Percentiles rank a stretch among this genome's conserved stretches.
These are phyloP conservation scores for Phragmatobia fuliginosa DNA, from an alignment of 2,888 invertebrate species.

Conservation along the genomic window DNA sequence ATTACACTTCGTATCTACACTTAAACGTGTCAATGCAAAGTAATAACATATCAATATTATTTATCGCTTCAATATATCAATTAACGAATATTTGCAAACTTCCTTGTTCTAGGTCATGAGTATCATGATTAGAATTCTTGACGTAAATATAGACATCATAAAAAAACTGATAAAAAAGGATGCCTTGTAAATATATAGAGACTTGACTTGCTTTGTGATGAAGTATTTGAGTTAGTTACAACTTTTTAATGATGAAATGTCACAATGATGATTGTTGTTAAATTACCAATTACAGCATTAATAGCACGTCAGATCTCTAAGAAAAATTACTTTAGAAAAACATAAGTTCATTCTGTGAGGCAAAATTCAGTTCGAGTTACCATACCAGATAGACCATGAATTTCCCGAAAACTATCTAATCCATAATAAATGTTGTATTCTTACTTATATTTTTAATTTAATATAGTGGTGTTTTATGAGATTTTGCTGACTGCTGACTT, in stretches of 20 bases:
- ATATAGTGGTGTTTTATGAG: not conserved
- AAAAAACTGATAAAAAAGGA: not conserved
- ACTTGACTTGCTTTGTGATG: not conserved
- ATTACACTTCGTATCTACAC: not conserved
- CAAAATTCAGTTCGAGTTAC: too few species aligned
- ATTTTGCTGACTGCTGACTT: not conserved
- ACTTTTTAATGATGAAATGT: not conserved
- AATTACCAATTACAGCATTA: not conserved
- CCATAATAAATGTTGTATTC: too few species aligned
- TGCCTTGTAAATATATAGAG: not conserved
- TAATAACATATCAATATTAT: not conserved
- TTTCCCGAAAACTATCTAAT: too few species aligned
- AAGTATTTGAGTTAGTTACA: not conserved
- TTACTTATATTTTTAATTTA: not conserved
- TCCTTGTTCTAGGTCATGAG: constrained; percentile 1
- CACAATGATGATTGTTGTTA: too few species aligned
- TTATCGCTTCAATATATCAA: constrained; percentile 1
- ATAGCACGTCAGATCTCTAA: too few species aligned
- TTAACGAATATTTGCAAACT: constrained; percentile 7
- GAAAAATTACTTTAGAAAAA: too few species aligned
- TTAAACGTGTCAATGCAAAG: not conserved
- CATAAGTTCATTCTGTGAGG: too few species aligned
- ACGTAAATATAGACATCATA: not conserved
- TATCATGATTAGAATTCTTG: not conserved
- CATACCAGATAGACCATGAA: too few species aligned